phyloP scores from a whole-genome alignment of 2,113 vertebrate genomes.

The Channa maculata region DNA sequence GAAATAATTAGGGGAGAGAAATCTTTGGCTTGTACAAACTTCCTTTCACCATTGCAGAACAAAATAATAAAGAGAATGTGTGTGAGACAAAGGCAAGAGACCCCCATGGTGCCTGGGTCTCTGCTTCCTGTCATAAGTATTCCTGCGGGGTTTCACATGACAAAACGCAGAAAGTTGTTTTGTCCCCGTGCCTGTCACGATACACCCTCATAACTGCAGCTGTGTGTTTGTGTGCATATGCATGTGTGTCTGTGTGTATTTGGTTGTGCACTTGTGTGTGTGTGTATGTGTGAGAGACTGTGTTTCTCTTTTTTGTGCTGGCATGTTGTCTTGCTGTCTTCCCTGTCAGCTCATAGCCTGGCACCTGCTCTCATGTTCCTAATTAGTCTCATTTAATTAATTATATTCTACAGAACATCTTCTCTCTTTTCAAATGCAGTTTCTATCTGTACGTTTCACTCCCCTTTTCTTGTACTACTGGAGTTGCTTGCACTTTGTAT shows the following conservation, averaged over 20 bases:
- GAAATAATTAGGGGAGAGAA: conserved; percentile 86
- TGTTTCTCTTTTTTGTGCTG: conserved; percentile 71
- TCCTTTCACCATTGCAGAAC: conserved; percentile 83
- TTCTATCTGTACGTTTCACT: conserved; percentile 87
- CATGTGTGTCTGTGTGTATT: conserved; percentile 7
- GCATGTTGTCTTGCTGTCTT: conserved; percentile 88
- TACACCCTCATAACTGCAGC: conserved; percentile 86
- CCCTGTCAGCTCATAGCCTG: conserved; percentile 90
- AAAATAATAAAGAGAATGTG: conserved; percentile 87
- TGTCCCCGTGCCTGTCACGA: conserved; percentile 88
- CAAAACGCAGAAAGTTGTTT: conserved; percentile 91
- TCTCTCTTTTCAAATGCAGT: conserved; percentile 86
- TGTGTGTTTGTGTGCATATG: conserved; percentile 68
- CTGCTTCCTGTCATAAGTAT: conserved; percentile 88
- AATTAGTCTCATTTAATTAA: conserved; percentile 96
- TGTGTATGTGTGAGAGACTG: conserved; percentile 42
- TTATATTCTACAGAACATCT: conserved; percentile 88
- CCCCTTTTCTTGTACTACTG: conserved; percentile 70
- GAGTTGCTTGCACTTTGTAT: conserved; percentile 51
- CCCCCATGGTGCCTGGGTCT: conserved; percentile 85
- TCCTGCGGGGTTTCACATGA: conserved; percentile 90
- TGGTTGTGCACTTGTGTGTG: conserved; percentile 49
- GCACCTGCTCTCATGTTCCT: conserved; percentile 93
- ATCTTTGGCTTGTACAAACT: conserved; percentile 86
- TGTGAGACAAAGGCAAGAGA: conserved; percentile 87